Evolutionary conservation across 2,888 invertebrate genomes (phyloP).

Genomic region (Aquatica leii): DNA sequence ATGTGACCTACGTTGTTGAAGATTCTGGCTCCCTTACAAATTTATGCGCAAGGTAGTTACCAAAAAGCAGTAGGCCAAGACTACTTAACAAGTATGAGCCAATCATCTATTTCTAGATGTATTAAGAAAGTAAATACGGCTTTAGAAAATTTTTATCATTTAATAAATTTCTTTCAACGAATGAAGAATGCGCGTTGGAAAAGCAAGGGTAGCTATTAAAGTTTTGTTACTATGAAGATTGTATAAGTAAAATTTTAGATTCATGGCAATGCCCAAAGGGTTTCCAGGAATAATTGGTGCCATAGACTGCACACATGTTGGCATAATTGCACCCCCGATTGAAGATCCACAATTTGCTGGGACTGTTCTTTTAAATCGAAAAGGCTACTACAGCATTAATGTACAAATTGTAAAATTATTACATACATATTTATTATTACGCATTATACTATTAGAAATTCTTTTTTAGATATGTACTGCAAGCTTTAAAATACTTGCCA

Average conservation of each 20-base stretch:
- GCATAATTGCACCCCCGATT: conserved; percentile 3
- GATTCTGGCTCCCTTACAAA: too few relatives aligned
- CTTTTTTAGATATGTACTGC: not conserved
- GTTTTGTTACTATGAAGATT: not conserved
- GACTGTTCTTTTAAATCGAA: not conserved
- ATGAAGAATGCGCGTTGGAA: conserved; percentile 3
- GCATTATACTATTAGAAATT: conserved; percentile 3
- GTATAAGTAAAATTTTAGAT: conserved; percentile 1
- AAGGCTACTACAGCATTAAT: too few relatives aligned
- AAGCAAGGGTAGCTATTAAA: conserved; percentile 3
- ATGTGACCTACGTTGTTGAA: too few relatives aligned
- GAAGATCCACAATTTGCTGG: conserved; percentile 3
- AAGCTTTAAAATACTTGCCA: not conserved
- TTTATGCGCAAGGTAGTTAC: too few relatives aligned
- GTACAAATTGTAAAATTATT: not conserved
- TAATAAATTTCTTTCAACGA: conserved; percentile 2
- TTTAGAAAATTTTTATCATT: not conserved
- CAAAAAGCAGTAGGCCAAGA: too few relatives aligned
- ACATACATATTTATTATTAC: not conserved
- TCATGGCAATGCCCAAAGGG: too few relatives aligned
- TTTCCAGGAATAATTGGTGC: too few relatives aligned
- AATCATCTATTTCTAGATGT: not conserved
- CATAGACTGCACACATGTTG: not conserved
- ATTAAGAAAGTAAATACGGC: not conserved
- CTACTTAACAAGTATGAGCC: too few relatives aligned